phyloP scores from a whole-genome alignment of 2,888 invertebrate species.

The Acleris laterana region DNA sequence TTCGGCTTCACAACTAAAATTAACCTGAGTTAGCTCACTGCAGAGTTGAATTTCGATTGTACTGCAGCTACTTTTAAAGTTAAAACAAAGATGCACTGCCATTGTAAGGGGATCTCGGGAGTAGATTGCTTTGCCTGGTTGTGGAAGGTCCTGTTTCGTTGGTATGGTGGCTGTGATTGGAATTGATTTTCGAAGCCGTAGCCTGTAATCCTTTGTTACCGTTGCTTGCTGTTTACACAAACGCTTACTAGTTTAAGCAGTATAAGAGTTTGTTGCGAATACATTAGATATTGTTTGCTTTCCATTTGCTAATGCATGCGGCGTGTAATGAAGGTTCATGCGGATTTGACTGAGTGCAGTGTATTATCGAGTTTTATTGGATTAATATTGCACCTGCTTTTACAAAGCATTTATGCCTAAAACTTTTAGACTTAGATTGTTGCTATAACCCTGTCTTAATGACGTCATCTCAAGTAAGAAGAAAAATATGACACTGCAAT shows the following conservation, averaged over 20 bases:
- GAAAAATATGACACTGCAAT: too few relatives aligned
- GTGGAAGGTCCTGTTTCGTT: slow-evolving; percentile 41
- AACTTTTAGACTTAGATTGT: too few relatives aligned
- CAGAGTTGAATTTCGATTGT: slow-evolving; percentile 49
- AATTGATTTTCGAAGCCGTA: slow-evolving; percentile 80
- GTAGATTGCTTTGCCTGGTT: slow-evolving; percentile 38
- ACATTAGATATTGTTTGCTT: slow-evolving; percentile 13
- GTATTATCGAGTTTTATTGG: neutral
- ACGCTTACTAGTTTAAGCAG: slow-evolving; percentile 78
- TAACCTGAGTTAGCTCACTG: neutral
- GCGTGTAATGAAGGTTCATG: neutral
- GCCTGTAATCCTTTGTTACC: slow-evolving; percentile 72
- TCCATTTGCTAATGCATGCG: slow-evolving; percentile 19
- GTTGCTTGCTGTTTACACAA: slow-evolving; percentile 78
- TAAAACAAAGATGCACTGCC: slow-evolving; percentile 43
- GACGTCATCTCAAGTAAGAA: too few relatives aligned
- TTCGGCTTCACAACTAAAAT: slow-evolving; percentile 40
- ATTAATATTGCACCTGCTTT: neutral
- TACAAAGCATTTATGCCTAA: too few relatives aligned
- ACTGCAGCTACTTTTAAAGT: slow-evolving; percentile 38
- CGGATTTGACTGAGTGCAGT: neutral
- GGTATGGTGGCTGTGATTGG: slow-evolving; percentile 37
- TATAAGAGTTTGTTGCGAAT: slow-evolving; percentile 55
- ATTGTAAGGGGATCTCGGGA: slow-evolving; percentile 42
- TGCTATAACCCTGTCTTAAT: too few relatives aligned